phyloP scores from a whole-genome alignment of 2,113 vertebrate genomes.

The Coreoperca whiteheadi region DNA sequence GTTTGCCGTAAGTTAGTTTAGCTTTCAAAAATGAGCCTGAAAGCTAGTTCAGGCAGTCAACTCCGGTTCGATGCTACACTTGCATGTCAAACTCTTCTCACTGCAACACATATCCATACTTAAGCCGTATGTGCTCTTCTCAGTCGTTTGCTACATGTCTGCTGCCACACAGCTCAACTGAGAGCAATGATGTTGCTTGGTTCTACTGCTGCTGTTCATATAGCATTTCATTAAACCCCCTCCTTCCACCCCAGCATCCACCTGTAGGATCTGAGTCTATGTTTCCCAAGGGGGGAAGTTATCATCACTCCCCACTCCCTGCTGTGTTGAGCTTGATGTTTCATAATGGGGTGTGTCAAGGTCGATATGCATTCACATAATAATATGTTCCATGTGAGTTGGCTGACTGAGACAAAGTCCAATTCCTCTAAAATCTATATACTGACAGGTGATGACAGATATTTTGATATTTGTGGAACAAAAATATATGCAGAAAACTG shows the following conservation, averaged over 20 bases:
- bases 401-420: neutral
- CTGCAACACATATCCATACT: neutral
- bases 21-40: neutral
- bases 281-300: neutral
- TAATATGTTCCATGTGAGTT: neutral
- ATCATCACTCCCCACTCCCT: neutral
- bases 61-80: neutral
- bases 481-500: neutral
- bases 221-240: too few species aligned
- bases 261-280: neutral
- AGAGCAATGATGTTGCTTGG: too few species aligned
- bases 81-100: neutral
- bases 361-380: neutral
- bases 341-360: neutral
- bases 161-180: too few species aligned
- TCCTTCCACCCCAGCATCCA: too few species aligned
- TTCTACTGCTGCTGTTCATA: neutral
- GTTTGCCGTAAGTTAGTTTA: neutral
- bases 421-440: neutral
- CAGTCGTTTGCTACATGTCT: too few species aligned
- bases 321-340: neutral
- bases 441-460: neutral
- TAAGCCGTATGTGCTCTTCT: neutral
- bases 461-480: neutral
- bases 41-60: neutral